Base-by-base conservation (phyloP, 2,797 vertebrate species). In the Alfaro cultratus region DNA sequence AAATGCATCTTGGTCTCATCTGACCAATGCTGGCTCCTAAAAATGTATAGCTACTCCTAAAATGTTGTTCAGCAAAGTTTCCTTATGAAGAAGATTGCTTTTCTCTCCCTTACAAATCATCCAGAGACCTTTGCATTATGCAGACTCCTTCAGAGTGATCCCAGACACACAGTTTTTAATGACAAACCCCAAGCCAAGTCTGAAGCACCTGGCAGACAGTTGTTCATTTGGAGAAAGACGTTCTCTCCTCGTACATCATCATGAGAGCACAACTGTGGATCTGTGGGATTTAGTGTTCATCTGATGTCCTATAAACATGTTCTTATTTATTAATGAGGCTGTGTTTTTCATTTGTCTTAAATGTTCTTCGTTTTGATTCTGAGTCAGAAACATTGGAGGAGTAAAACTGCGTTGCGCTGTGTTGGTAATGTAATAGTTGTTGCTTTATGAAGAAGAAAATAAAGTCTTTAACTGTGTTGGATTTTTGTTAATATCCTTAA, bases 181-280 rank as follows among this genome's bases (percentile, higher is more conserved):
- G 73, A 53, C 41, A 46, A 72, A 29, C 45, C 13, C 13, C 13
- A 46, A 72, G 68, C 68, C 73, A 74, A 39, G 73, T 53, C 73
- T 74, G 49, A 74, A 51, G 73, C 73, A 74, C 34, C 49, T 39
- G 43, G 43, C 43, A 71, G 43, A n/a, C 68, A 29, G 68, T 45
- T 70, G 39, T 71, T 71, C 68, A 13, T 71, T 43, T 71, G 68
- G 68, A 71, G 39, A 71, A 71, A 45, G 68, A 71, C 7, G 68
- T n/a, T 71, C 41, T 71, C 68, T 43, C 12, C 53, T 43, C 39
- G 23, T 55, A 23, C 36, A 53, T 41, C 46, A 70, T 43, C 18
- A 26, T 18, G 36, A 46, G 39, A 60, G 43, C 23, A 36, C n/a
- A 23, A 46, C 45, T 26, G 55, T 18, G 34, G 55, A 31, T 73